A percentile compares a stretch with the other conserved stretches of the same genome.
These are phyloP conservation scores for Trachythela sp. DNA, from an alignment of 64 coral and sea anemone species.

Conservation along the genomic window DNA sequence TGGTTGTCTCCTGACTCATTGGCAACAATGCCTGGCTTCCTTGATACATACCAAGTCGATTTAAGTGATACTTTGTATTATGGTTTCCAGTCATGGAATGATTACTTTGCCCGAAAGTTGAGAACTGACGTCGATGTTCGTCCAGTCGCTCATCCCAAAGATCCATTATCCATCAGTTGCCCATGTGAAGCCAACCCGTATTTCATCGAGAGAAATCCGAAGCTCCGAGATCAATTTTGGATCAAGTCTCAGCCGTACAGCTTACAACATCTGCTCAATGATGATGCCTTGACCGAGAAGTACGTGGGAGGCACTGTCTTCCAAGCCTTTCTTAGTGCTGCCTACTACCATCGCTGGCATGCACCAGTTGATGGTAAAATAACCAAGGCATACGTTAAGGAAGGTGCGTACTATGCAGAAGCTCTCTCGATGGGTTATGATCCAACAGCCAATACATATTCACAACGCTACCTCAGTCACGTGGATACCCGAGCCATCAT, in stretches of 20 bases:
- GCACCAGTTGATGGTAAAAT: not conserved
- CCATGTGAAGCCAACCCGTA: not conserved
- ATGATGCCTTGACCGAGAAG: not conserved
- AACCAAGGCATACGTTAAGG: not conserved
- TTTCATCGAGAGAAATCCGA: not conserved
- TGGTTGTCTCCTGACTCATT: not conserved
- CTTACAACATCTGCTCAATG: not conserved
- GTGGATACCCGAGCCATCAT: not conserved
- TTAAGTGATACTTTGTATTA: not conserved
- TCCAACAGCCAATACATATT: not conserved
- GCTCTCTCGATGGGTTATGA: not conserved
- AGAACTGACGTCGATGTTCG: not conserved
- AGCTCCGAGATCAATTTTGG: not conserved
- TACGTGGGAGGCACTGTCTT: not conserved
- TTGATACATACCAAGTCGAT: not conserved
- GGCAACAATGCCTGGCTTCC: not conserved
- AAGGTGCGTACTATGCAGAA: not conserved
- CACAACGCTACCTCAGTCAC: not conserved
- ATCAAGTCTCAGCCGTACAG: not conserved
- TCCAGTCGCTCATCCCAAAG: not conserved
- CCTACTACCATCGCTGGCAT: not conserved
- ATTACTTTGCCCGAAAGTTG: not conserved
- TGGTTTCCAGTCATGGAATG: not conserved
- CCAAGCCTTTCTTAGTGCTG: not conserved
- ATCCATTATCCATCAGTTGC: not conserved